Conservation (phyloP, 2,888 invertebrate species). For the Theretra japonica region DNA sequence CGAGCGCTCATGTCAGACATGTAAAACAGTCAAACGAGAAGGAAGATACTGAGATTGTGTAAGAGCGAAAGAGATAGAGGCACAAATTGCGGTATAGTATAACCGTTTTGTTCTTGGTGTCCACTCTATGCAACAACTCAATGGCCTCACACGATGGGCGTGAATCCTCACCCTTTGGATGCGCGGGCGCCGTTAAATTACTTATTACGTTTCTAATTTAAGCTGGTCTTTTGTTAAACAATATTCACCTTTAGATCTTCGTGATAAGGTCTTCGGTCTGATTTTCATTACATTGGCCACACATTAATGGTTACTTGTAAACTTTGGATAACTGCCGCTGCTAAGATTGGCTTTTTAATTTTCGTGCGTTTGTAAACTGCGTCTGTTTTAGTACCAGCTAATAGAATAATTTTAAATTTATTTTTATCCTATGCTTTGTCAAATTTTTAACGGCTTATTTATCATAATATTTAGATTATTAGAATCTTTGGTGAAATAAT, state of each 20-base stretch:
- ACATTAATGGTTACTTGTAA: slow-evolving; percentile 34
- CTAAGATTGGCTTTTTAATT: slow-evolving; percentile 30
- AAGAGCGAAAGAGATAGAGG: too few relatives aligned
- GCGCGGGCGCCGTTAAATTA: slow-evolving; percentile 59
- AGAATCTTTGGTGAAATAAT: too few relatives aligned
- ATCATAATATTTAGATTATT: background rate
- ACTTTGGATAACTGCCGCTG: slow-evolving; percentile 36
- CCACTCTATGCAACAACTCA: too few relatives aligned
- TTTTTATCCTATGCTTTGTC: background rate
- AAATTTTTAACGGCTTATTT: background rate
- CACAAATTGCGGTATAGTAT: too few relatives aligned
- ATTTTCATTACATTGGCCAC: background rate
- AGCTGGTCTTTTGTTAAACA: background rate
- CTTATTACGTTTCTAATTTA: slow-evolving; percentile 37
- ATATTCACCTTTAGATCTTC: slow-evolving; percentile 8
- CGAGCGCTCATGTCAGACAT: too few relatives aligned
- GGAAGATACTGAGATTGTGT: too few relatives aligned
- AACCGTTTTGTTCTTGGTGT: too few relatives aligned
- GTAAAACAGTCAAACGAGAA: too few relatives aligned
- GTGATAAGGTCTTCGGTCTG: background rate
- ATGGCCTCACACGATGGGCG: slow-evolving; percentile 15
- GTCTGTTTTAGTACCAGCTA: background rate
- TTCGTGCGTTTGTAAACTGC: slow-evolving; percentile 18
- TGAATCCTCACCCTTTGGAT: slow-evolving; percentile 20
- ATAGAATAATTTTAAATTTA: slow-evolving; percentile 12